Base-by-base conservation (phyloP, 64 coral and sea anemone species). In the Stichodactyla mertensii region DNA sequence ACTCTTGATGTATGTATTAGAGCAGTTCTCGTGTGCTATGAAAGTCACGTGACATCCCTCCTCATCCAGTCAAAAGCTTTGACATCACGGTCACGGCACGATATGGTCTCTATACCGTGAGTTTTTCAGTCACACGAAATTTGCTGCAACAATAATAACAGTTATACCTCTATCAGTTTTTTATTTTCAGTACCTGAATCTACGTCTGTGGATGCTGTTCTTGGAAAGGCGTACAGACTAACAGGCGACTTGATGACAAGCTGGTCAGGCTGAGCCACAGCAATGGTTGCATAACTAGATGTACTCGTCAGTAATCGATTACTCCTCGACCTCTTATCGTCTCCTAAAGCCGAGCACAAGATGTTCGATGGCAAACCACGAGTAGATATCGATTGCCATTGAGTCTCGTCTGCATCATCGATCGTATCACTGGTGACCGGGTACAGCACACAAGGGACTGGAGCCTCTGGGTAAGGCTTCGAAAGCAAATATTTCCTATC, bases 281-380 rank as follows among this genome's bases (percentile, higher is more conserved):
- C 97, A 26, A 99, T 84, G 77, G 67, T 93, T 7, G 97, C 97
- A 61, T 92, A 99, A 86, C 91, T 85, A 18, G 83, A 69, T 14
- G 70, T 70, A 28, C 87, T 88, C 77, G 88, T 92, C 81, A 94
- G 20, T 74, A 99, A 92, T 90, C 97, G 93, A 93, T 97, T 97
- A 78, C 91, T 93, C 61, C 89, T 88, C 9, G 86, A 88, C 19
- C 90, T 52, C 83, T 88, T 93, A n/a, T 93, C 88, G 78, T 90
- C 91, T 85, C 91, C 86, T 0, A 93, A 57, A 8, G 59, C 80
- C 52, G 59, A 87, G 18, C 74, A 64, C 82, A 97, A 78, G 0
- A 84, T 77, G 22, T 62, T 85, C 2, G 91, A 56, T 0, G 88
- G 57, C 12, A 96, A 36, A 6, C 91, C 83, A 45, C 86, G 88